Evolutionary conservation across 2,113 vertebrate genomes (phyloP), one percentile per base, ranked within the genome.

Genomic region (Amphilophus citrinellus): DNA sequence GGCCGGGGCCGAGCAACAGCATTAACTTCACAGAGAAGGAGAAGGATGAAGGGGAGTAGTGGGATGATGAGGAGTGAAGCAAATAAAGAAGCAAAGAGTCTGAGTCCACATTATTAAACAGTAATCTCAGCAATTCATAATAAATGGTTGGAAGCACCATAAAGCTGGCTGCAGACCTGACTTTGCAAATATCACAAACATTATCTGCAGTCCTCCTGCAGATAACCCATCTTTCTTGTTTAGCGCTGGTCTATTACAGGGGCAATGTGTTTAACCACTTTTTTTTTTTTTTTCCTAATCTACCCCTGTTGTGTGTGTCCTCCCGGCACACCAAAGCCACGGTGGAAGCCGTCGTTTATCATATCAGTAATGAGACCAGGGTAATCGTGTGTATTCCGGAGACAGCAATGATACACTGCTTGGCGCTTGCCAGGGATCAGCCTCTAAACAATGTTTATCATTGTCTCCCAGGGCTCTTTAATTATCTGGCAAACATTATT

Each of bases 381-480:
- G 93, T 95, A 95, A 95, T 95, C 93, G 91, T 80, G 92, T 93
- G 93, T 92, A 89, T 95, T 95, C 93, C 88, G 90, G 93, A 94
- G 93, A 95, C 92, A 90, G 92, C 93, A 84, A 88, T 93, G 93
- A 95, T 94, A 88, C 92, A 95, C 91, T 91, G 93, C 91, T 93
- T 84, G 91, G 87, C 65, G 87, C 91, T 94, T 94, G 94, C 93
- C 94, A 93, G 93, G 90, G 88, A 95, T 95, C 92, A 90, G 91
- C 93, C 93, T 93, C 92, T 82, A 90, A 95, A 95, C 92, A 95
- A 93, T 93, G 93, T 94, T 94, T 92, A 94, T 95, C 95, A 94
- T 94, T 94, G 94, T 95, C 94, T 94, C 88, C 89, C 89, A 83
- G 86, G 93, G 92, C 90, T 94, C 92, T 95, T 94, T 95, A 95